A percentile compares a stretch with the other conserved stretches of the same genome.
These are phyloP conservation scores for Chionomys nivalis DNA, from an alignment of 2,113 vertebrate species.

Conservation along the genomic window DNA sequence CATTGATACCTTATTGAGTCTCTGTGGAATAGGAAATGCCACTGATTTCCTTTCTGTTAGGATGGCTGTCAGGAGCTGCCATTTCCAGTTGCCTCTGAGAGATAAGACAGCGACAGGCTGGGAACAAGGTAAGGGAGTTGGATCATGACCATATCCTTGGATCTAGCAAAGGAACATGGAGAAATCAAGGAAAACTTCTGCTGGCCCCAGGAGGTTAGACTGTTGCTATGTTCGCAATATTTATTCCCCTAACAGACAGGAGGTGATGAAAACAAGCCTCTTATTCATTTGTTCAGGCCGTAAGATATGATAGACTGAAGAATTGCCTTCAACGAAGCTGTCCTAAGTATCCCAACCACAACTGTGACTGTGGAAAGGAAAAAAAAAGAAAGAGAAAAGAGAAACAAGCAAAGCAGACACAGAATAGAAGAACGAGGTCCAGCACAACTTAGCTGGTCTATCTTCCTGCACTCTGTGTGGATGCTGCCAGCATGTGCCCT, in stretches of 20 bases:
- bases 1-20: conserved; percentile 35
- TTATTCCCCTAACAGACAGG: background rate
- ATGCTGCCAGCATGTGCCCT: too few relatives aligned
- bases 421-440: background rate
- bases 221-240: background rate
- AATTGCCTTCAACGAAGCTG: background rate
- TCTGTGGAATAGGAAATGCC: conserved; percentile 55
- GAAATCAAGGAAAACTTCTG: background rate
- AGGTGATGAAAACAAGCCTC: background rate
- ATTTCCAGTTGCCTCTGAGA: conserved; percentile 38
- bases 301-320: conserved; percentile 16
- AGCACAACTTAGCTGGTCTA: background rate
- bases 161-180: background rate
- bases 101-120: background rate
- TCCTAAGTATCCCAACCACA: background rate
- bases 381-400: background rate
- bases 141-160: conserved; percentile 38
- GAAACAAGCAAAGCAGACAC: background rate
- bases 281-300: conserved; percentile 13
- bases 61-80: conserved; percentile 4
- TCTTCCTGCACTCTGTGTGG: background rate
- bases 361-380: background rate
- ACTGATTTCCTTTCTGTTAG: conserved; percentile 49
- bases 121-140: conserved; percentile 55
- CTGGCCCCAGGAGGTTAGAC: background rate